Conservation (phyloP, 2,797 vertebrate genomes). For the Manis pentadactyla region DNA sequence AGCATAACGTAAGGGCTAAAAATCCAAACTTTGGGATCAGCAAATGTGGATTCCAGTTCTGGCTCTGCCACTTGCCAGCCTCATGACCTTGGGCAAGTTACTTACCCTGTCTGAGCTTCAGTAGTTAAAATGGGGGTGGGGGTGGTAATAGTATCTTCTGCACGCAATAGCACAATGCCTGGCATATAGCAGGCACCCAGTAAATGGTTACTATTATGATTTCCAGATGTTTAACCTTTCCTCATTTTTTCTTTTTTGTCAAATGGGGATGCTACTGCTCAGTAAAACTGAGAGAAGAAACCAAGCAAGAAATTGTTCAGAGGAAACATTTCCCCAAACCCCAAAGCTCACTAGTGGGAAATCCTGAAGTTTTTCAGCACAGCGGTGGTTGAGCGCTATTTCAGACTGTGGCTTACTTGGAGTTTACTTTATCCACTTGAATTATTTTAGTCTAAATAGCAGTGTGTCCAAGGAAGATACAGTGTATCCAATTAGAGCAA, state of each 20-base stretch:
- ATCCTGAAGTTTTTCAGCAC: conserved; percentile 34
- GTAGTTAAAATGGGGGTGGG: neutral
- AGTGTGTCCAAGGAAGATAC: conserved; percentile 59
- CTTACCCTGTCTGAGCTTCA: neutral
- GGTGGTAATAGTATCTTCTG: neutral
- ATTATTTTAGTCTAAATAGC: conserved; percentile 58
- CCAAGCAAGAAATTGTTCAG: neutral
- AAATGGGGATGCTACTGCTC: neutral
- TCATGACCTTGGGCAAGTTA: neutral
- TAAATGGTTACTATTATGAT: neutral
- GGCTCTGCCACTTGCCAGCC: neutral
- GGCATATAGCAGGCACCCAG: neutral
- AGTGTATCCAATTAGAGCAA: conserved; percentile 64
- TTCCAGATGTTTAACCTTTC: neutral
- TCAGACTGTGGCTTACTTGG: neutral
- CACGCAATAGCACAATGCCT: neutral
- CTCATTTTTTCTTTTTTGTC: neutral
- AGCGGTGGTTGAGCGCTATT: neutral
- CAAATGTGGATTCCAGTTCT: neutral
- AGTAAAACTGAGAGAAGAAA: neutral
- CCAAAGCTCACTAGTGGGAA: neutral
- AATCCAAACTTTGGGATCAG: neutral
- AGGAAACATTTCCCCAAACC: neutral
- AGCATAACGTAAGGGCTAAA: neutral
- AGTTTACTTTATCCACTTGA: neutral